Conservation (phyloP, 1,140 invertebrate species). For the Cotesia typhae region DNA sequence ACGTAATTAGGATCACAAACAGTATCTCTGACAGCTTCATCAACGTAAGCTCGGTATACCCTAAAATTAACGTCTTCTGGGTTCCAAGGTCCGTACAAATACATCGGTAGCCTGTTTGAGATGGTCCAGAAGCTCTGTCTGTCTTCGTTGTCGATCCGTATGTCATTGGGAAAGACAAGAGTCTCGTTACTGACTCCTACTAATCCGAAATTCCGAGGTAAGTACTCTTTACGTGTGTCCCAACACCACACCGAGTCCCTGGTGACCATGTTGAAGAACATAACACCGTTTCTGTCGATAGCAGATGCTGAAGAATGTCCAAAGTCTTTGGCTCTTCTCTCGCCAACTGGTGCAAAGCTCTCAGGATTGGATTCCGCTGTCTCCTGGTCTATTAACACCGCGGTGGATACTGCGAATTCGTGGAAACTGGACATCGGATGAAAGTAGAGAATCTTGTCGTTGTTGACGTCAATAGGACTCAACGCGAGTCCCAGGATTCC, state of each 20-base stretch:
- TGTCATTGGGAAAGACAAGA: slow-evolving; percentile 80
- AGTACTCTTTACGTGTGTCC: slow-evolving; percentile 78
- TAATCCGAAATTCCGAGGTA: slow-evolving; percentile 70
- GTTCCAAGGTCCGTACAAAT: slow-evolving; percentile 74
- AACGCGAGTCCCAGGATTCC: slow-evolving; percentile 81
- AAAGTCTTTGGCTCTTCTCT: slow-evolving; percentile 68
- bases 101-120: slow-evolving; percentile 78
- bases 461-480: slow-evolving; percentile 67
- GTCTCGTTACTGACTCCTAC: slow-evolving; percentile 69
- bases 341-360: slow-evolving; percentile 72
- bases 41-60: slow-evolving; percentile 71
- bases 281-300: slow-evolving; percentile 75
- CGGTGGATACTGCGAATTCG: slow-evolving; percentile 77
- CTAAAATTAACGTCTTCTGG: slow-evolving; percentile 76
- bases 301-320: slow-evolving; percentile 78
- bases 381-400: slow-evolving; percentile 70
- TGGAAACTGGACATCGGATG: slow-evolving; percentile 81
- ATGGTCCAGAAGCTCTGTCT: slow-evolving; percentile 78
- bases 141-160: slow-evolving; percentile 76
- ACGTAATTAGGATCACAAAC: slow-evolving; percentile 73
- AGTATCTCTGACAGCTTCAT: slow-evolving; percentile 71
- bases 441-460: slow-evolving; percentile 75
- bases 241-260: slow-evolving; percentile 80
- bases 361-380: slow-evolving; percentile 65
- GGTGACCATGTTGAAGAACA: slow-evolving; percentile 82